Base-by-base conservation (phyloP, 92 coral and sea anemone genomes). In the Chrysogorgia sp. region DNA sequence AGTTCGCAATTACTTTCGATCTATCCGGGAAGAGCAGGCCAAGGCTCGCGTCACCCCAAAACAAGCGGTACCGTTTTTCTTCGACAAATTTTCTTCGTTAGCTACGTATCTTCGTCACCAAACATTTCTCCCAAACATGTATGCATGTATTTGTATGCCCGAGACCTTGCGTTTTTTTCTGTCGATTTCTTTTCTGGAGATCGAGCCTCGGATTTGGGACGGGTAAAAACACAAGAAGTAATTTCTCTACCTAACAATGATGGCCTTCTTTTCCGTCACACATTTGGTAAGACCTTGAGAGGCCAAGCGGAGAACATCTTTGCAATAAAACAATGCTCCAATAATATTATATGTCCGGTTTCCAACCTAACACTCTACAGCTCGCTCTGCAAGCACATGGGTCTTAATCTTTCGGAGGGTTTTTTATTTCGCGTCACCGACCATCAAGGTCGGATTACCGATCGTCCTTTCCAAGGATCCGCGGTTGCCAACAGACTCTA, bases 31-130 rank as follows among this genome's bases (percentile, higher is more conserved):
- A 34, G 87, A 84, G 43, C 88, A 84, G 47, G 88, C 86, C 26
- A 80, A 28, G 14, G 85, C 88, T 7, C 40, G 84, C 23, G 70
- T 84, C 2, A 83, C 80, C n/a, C 83, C 83, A 0, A 87, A 74
- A 53, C 88, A 84, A 40, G 88, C 88, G 59, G 71, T 66, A 40
- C 91, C 91, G 2, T 22, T 88, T 30, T 88, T 88, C 72, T 81
- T 81, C 34, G 90, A 82, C 60, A 82, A 86, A 40, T 75, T 86
- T 19, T 37, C 43, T 12, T 37, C 43, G 43, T 37, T 37, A 37
- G 43, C 43, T 37, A 5, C 5, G 43, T 4, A 37, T 37, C 43
- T 37, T 37, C 43, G 43, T 49, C 56, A 24, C 41, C 49, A 60
- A 47, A 65, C 48, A 20, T 37, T 41, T 37, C 82, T 1, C 89